These are phyloP conservation scores for Hemithea aestivaria DNA, from an alignment of 2,888 invertebrate species.

Conservation along the genomic window DNA sequence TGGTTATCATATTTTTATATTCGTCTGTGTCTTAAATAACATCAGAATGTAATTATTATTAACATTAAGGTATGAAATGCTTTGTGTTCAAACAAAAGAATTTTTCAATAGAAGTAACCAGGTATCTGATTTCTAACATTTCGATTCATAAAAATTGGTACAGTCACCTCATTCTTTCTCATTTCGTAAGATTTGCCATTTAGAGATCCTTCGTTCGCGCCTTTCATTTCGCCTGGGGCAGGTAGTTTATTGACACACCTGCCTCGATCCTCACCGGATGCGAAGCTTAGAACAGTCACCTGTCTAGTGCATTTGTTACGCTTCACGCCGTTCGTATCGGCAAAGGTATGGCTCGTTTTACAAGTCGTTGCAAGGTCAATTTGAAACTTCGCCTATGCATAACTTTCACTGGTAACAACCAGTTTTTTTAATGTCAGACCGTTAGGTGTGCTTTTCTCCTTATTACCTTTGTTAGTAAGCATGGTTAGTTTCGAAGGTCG, in stretches of 20 bases:
- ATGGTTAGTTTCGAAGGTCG: background rate
- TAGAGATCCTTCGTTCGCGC: slow-evolving; percentile 10
- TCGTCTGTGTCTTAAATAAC: background rate
- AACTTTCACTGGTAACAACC: slow-evolving; percentile 43
- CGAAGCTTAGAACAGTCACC: slow-evolving; percentile 12
- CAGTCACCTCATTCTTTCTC: slow-evolving; percentile 5
- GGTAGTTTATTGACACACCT: slow-evolving; percentile 18
- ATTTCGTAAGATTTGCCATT: slow-evolving; percentile 15
- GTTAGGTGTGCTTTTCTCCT: slow-evolving; percentile 23
- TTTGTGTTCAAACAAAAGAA: slow-evolving; percentile 4
- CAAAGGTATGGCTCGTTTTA: slow-evolving; percentile 37
- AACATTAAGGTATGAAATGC: background rate
- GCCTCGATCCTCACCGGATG: slow-evolving; percentile 17
- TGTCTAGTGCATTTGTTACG: slow-evolving; percentile 9
- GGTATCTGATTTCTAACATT: slow-evolving; percentile 2
- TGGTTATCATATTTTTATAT: background rate
- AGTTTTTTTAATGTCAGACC: slow-evolving; percentile 26
- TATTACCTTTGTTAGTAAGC: no score
- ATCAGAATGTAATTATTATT: background rate
- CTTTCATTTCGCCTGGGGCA: slow-evolving; percentile 20
- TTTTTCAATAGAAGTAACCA: slow-evolving; percentile 5
- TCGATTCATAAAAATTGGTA: slow-evolving; percentile 2
- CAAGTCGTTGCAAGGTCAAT: slow-evolving; percentile 40
- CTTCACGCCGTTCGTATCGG: slow-evolving; percentile 10
- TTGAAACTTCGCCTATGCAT: slow-evolving; percentile 27